These are phyloP conservation scores for Apostichopus japonicus DNA, from an alignment of 35 echinoderm and acorn worm genomes.

Conservation along the genomic window DNA sequence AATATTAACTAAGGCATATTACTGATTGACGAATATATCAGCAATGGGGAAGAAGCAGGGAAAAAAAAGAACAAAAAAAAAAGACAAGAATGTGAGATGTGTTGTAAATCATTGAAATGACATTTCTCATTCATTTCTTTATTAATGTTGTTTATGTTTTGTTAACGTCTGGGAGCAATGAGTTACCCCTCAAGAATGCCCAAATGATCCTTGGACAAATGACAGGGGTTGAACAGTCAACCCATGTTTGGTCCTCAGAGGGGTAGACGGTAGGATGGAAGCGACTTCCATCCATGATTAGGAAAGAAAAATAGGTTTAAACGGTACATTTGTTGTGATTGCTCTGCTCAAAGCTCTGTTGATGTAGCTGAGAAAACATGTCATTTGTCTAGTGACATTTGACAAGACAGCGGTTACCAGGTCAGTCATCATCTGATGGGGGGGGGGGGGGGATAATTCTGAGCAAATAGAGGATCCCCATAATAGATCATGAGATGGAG, in stretches of 20 bases:
- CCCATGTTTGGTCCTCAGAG: not conserved
- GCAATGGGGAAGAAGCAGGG: no score
- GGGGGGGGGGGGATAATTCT: not conserved
- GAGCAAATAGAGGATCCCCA: not conserved
- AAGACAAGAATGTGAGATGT: not conserved
- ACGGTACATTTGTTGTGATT: not conserved
- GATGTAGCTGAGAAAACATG: not conserved
- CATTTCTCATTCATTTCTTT: not conserved
- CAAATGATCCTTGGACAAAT: not conserved
- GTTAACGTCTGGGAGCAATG: not conserved
- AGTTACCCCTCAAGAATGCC: not conserved
- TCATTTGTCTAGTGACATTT: not conserved
- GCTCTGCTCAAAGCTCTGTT: not conserved
- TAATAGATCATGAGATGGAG: not conserved
- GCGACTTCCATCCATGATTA: not conserved
- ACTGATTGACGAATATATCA: no score
- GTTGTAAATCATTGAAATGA: not conserved
- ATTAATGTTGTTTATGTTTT: not conserved
- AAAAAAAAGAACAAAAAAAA: not conserved
- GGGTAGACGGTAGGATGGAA: not conserved
- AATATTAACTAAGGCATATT: no score
- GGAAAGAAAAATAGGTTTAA: not conserved
- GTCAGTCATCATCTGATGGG: not conserved
- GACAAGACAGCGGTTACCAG: not conserved
- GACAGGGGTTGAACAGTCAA: not conserved